Conservation (phyloP, 2,888 invertebrate species). For the Hyalella azteca region DNA sequence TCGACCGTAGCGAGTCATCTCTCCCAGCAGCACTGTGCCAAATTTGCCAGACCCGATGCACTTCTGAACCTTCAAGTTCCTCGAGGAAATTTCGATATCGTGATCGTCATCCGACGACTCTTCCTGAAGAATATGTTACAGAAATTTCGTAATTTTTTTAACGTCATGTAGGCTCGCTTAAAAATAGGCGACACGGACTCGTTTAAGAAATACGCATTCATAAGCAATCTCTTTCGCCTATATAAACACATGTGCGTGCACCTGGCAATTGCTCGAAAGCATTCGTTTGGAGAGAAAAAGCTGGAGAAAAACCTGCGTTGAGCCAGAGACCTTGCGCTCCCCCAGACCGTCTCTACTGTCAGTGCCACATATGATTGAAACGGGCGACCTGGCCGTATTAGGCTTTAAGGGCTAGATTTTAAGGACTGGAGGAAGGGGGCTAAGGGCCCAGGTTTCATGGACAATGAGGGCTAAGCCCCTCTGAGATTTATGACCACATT, state of each 20-base stretch:
- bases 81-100: neutral
- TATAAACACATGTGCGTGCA: neutral
- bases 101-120: neutral
- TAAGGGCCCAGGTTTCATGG: too few species aligned
- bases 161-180: neutral
- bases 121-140: neutral
- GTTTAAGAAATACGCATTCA: neutral
- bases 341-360: too few species aligned
- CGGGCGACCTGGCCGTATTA: too few species aligned
- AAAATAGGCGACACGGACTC: neutral
- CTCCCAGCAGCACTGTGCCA: neutral
- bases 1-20: neutral
- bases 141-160: neutral
- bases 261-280: neutral
- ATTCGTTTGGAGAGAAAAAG: neutral
- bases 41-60: neutral
- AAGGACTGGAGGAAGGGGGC: too few species aligned
- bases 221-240: neutral
- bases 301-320: too few species aligned
- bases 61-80: neutral
- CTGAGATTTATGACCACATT: too few species aligned
- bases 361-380: too few species aligned
- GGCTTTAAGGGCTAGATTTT: too few species aligned
- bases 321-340: too few species aligned
- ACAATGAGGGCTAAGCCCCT: too few species aligned